These are phyloP conservation scores for Channallabes apus DNA, from an alignment of 2,797 vertebrate genomes.

Conservation along the genomic window DNA sequence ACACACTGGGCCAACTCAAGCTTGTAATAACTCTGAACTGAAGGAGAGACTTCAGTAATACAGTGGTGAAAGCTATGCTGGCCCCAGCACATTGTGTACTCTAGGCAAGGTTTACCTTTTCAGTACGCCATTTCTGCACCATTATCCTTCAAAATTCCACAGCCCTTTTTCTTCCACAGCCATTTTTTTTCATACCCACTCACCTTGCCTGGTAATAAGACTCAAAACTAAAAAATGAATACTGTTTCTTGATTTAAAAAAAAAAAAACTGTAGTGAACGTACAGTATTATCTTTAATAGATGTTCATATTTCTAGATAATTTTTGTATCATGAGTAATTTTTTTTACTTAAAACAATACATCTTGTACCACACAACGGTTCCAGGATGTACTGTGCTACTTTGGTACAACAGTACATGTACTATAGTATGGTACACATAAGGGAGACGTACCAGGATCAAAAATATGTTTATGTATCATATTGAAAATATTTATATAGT, in stretches of 20 bases:
- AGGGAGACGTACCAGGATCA: no score
- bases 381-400: no score
- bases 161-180: background rate
- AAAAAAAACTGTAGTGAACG: background rate
- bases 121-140: background rate
- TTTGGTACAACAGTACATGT: no score
- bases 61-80: constrained; percentile 26
- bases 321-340: no score
- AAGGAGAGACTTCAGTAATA: constrained; percentile 31
- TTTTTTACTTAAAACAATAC: background rate
- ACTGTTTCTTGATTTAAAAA: background rate
- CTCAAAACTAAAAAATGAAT: background rate
- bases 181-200: no score
- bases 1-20: constrained; percentile 32
- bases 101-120: background rate
- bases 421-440: no score
- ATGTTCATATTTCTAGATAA: background rate
- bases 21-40: constrained; percentile 36
- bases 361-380: background rate
- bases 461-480: no score
- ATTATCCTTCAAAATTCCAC: background rate
- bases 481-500: no score
- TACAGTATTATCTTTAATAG: background rate
- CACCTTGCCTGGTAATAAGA: background rate
- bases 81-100: constrained; percentile 9